Base-by-base conservation (phyloP, 2,888 invertebrate genomes). In the Trichogramma evanescens region DNA sequence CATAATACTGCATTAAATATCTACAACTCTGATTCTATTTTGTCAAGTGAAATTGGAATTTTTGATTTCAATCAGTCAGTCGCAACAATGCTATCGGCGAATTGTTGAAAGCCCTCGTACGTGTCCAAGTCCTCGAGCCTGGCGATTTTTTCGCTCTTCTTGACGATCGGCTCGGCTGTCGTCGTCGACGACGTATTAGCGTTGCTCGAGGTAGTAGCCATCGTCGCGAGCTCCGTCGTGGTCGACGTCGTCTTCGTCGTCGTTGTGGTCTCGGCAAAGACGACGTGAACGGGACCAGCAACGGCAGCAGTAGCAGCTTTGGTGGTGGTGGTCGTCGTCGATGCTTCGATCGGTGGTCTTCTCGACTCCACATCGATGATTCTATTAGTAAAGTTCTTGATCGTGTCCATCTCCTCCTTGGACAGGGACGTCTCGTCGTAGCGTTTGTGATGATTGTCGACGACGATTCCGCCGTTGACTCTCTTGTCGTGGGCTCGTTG, bases 51-150 rank as follows among this genome's bases (percentile, higher is more conserved):
- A 42, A 43, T 40, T n/a, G 41, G 6, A 38, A 10, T 26, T 57
- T 51, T 40, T 45, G 26, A 8, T 9, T 10, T 6, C 41, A 52
- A 38, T 70, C 46, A 74, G 50, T 70, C 69, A 4, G 58, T 67
- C 3, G 69, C 66, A 6, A 69, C 57, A 1, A 74, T 64, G 13
- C 70, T 70, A 43, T 74, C 71, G 5, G 69, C 70, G 55, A 75
- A 75, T 45, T 66, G 63, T 65, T 73, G 68, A 56, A 74, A 74
- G 4, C 69, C 73, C 45, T 74, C 71, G 6, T 69, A 41, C 4
- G 71, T 73, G 53, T 75, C 72, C 5, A 73, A 60, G 51, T 74
- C 68, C 40, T 64, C 67, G 5, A 51, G 50, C 3, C 4, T 13
- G 41, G 51, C 52, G 2, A 55, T 48, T 10, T 54, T 44, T 13